Percentiles rank a stretch among this genome's conserved stretches.
Evolutionary conservation across 1,140 invertebrate genomes (phyloP).

Genomic region (Platyura marginata): DNA sequence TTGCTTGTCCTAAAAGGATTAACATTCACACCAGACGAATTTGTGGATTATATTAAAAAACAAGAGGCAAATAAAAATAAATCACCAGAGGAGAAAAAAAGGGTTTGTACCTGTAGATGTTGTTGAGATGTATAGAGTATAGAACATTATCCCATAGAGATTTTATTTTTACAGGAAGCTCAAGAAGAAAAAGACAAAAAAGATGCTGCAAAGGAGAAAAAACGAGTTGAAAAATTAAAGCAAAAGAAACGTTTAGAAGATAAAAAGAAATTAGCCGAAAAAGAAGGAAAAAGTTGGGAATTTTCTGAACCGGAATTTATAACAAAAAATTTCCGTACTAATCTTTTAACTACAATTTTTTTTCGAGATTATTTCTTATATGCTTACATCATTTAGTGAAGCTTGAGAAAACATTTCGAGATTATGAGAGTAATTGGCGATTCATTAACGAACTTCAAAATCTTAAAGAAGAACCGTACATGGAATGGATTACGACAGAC

Average conservation of each 20-base stretch:
- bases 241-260: constrained; percentile 7
- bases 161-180: too few species aligned
- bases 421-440: constrained; percentile 28
- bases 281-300: constrained; percentile 11
- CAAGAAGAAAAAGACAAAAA: constrained; percentile 19
- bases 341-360: too few species aligned
- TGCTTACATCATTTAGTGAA: constrained; percentile 13
- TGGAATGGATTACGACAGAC: constrained; percentile 30
- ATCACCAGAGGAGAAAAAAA: constrained; percentile 4
- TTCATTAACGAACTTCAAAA: constrained; percentile 23
- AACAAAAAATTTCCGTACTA: too few species aligned
- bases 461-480: constrained; percentile 24
- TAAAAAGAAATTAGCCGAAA: constrained; percentile 11
- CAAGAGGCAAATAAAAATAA: constrained; percentile 11
- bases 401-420: constrained; percentile 19
- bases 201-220: constrained; percentile 16
- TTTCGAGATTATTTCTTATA: too few species aligned
- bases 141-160: too few species aligned
- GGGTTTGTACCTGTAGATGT: constrained; percentile 8
- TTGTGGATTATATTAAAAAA: constrained; percentile 11
- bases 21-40: constrained; percentile 31
- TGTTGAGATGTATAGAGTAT: too few species aligned
- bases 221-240: constrained; percentile 15
- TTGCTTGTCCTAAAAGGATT: constrained; percentile 31
- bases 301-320: background rate